phyloP scores from a whole-genome alignment of 2,797 vertebrate genomes.

The Heteromormyrus szaboi region DNA sequence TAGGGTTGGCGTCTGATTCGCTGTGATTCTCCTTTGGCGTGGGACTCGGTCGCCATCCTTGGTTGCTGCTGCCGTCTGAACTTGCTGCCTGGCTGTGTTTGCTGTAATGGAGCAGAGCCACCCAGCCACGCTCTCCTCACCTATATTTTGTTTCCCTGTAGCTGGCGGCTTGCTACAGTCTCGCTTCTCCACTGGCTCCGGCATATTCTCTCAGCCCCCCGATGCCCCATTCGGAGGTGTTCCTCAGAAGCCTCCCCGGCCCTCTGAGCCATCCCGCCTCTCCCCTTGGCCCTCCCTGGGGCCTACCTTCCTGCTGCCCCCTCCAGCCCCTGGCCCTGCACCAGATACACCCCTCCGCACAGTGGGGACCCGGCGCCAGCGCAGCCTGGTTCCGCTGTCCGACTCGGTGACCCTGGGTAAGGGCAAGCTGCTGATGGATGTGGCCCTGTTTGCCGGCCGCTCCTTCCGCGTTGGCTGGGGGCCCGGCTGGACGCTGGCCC shows the following conservation, averaged over 20 bases:
- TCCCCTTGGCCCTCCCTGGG: slow-evolving; percentile 52
- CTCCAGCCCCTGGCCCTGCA: slow-evolving; percentile 52
- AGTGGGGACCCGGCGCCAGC: slow-evolving; percentile 69
- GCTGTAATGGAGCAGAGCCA: background rate
- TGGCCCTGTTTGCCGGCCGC: slow-evolving; percentile 76
- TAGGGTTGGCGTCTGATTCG: background rate
- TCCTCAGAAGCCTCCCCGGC: slow-evolving; percentile 34
- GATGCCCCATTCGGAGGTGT: slow-evolving; percentile 45
- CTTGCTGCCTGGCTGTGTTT: background rate
- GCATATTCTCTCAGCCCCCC: slow-evolving; percentile 49
- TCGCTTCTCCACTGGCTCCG: slow-evolving; percentile 52
- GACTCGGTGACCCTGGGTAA: slow-evolving; percentile 55
- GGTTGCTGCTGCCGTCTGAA: background rate
- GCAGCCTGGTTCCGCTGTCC: slow-evolving; percentile 52
- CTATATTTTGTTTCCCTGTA: slow-evolving; percentile 33
- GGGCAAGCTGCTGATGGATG: slow-evolving; percentile 78
- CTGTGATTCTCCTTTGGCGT: background rate
- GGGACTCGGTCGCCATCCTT: background rate
- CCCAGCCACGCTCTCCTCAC: background rate
- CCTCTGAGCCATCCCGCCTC: slow-evolving; percentile 16
- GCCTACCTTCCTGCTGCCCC: slow-evolving; percentile 57
- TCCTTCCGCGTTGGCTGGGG: slow-evolving; percentile 91
- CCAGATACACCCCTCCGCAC: slow-evolving; percentile 69
- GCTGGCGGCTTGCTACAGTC: slow-evolving; percentile 75
- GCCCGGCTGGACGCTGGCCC: slow-evolving; percentile 77